Percentiles rank a stretch among this genome's conserved stretches.
phyloP scores from a whole-genome alignment of 2,888 invertebrate species.

The Neoascia interrupta region DNA sequence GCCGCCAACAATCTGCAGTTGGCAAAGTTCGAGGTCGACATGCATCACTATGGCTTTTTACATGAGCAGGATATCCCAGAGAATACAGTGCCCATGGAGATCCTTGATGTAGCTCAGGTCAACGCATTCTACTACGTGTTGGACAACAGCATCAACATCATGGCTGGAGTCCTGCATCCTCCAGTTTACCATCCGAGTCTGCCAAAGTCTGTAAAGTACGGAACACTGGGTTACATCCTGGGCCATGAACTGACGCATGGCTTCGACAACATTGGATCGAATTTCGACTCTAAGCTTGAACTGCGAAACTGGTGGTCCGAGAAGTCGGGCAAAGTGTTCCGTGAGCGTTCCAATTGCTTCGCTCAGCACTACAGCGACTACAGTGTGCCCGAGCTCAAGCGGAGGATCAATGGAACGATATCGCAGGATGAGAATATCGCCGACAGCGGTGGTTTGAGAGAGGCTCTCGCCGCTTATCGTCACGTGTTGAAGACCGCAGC shows the following conservation, averaged over 20 bases:
- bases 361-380: slow-evolving; percentile 74
- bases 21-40: slow-evolving; percentile 69
- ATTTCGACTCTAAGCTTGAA: slow-evolving; percentile 71
- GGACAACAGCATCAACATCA: slow-evolving; percentile 76
- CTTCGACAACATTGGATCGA: slow-evolving; percentile 74
- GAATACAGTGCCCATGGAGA: slow-evolving; percentile 72
- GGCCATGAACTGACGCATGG: slow-evolving; percentile 77
- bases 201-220: slow-evolving; percentile 75
- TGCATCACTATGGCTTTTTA: slow-evolving; percentile 72
- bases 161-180: slow-evolving; percentile 76
- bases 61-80: slow-evolving; percentile 66
- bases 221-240: slow-evolving; percentile 75
- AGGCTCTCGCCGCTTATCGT: slow-evolving; percentile 74
- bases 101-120: slow-evolving; percentile 74
- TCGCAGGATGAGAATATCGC: slow-evolving; percentile 77
- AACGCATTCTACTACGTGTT: slow-evolving; percentile 76
- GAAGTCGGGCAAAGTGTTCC: slow-evolving; percentile 73
- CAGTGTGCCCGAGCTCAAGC: slow-evolving; percentile 75
- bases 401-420: slow-evolving; percentile 73
- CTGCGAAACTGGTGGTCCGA: slow-evolving; percentile 74
- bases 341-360: slow-evolving; percentile 74
- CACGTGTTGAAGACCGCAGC: slow-evolving; percentile 71
- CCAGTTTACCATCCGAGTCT: slow-evolving; percentile 75
- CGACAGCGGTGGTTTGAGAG: slow-evolving; percentile 75
- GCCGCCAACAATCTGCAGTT: slow-evolving; percentile 73